Evolutionary conservation across 2,888 invertebrate genomes (phyloP).

Genomic region (Gnatocerus cornutus): DNA sequence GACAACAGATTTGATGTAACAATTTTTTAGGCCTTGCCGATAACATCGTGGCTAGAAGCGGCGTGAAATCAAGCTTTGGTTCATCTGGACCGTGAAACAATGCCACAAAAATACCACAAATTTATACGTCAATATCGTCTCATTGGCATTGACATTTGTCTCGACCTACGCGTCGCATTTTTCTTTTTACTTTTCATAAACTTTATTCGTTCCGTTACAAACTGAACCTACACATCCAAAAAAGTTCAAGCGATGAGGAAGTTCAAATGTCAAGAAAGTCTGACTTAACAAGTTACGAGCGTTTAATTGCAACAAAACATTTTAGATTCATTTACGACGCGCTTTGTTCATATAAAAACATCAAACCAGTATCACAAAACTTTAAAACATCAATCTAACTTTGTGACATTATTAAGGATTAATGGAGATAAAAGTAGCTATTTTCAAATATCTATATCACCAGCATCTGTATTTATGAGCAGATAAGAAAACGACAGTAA

Average conservation of each 20-base stretch:
- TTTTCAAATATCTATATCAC: no score
- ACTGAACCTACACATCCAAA: neutral
- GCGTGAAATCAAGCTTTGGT: conserved; percentile 34
- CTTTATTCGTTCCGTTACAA: conserved; percentile 11
- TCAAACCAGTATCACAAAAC: no score
- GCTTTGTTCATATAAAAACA: neutral
- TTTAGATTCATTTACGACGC: neutral
- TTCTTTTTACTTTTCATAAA: conserved; percentile 26
- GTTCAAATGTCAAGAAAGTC: conserved; percentile 3
- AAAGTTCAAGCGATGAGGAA: neutral
- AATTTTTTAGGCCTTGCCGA: conserved; percentile 29
- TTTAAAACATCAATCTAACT: no score
- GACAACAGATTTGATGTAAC: conserved; percentile 25
- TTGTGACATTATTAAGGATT: no score
- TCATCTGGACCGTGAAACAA: conserved; percentile 30
- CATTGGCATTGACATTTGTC: conserved; percentile 38
- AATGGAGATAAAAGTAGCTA: no score
- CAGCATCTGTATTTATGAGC: no score
- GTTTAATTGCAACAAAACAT: conserved; percentile 2
- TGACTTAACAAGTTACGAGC: neutral
- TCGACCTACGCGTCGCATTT: conserved; percentile 31
- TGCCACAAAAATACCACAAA: conserved; percentile 13
- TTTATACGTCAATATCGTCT: conserved; percentile 28
- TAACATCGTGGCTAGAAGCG: conserved; percentile 19
- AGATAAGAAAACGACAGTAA: no score